phyloP scores from a whole-genome alignment of 2,113 vertebrate genomes.

The Antechinus flavipes region DNA sequence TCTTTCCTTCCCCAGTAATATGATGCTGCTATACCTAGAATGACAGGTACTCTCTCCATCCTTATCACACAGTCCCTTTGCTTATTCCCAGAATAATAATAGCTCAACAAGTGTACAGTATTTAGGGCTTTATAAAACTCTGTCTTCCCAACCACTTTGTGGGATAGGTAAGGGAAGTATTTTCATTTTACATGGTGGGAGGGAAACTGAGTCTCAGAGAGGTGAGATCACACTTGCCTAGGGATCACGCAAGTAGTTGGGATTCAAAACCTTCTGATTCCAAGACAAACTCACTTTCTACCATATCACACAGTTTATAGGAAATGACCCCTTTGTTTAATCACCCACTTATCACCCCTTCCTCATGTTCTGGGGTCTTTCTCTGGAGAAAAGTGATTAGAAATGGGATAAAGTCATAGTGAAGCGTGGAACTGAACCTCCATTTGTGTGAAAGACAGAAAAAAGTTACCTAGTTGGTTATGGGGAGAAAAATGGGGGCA shows the following conservation, averaged over 20 bases:
- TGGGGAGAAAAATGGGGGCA: too few relatives aligned
- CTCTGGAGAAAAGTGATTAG: neutral
- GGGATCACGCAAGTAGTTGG: neutral
- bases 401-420: neutral
- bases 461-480: neutral
- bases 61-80: neutral
- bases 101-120: neutral
- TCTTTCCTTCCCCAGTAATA: neutral
- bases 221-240: neutral
- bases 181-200: neutral
- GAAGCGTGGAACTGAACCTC: neutral
- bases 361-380: neutral
- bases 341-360: neutral
- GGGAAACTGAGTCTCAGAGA: neutral
- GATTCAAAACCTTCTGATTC: neutral
- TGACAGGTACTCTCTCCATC: neutral
- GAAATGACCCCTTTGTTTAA: neutral
- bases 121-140: neutral
- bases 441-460: neutral
- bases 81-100: neutral
- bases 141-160: neutral
- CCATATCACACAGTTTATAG: neutral
- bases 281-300: neutral
- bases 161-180: neutral
- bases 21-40: neutral